Evolutionary conservation across 2,797 vertebrate species (phyloP).

Genomic region (Catharus ustulatus): DNA sequence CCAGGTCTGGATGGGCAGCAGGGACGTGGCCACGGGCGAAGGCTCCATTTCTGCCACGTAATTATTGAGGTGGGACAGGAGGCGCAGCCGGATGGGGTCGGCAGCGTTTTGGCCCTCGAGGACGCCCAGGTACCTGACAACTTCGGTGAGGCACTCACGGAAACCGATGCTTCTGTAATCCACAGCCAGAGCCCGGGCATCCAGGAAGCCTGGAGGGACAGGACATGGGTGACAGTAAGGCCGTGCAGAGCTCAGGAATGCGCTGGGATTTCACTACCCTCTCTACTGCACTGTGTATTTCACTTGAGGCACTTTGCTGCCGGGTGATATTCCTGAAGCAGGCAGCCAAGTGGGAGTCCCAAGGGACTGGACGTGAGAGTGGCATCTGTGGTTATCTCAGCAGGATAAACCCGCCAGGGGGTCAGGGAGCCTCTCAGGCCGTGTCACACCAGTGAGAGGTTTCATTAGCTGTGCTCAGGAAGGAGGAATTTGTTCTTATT

Average conservation of each 20-base stretch:
- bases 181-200: constrained; percentile 88
- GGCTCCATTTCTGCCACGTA: constrained; percentile 91
- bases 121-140: constrained; percentile 89
- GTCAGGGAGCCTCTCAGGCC: constrained; percentile 36
- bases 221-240: not conserved
- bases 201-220: constrained; percentile 85
- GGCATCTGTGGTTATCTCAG: not conserved
- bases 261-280: constrained; percentile 1
- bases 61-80: constrained; percentile 92
- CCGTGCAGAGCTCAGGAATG: not conserved
- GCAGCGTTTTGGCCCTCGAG: constrained; percentile 86
- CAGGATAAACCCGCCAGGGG: constrained; percentile 61
- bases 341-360: constrained; percentile 68
- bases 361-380: constrained; percentile 53
- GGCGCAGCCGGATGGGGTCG: constrained; percentile 88
- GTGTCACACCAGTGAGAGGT: not conserved
- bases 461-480: constrained; percentile 29
- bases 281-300: constrained; percentile 43
- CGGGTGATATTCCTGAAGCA: constrained; percentile 42
- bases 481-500: not conserved
- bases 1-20: constrained; percentile 85
- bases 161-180: constrained; percentile 94
- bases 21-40: constrained; percentile 72
- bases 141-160: constrained; percentile 92
- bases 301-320: constrained; percentile 74